Conservation (phyloP, 2,888 invertebrate genomes). For the Drosophila mayaguana region DNA sequence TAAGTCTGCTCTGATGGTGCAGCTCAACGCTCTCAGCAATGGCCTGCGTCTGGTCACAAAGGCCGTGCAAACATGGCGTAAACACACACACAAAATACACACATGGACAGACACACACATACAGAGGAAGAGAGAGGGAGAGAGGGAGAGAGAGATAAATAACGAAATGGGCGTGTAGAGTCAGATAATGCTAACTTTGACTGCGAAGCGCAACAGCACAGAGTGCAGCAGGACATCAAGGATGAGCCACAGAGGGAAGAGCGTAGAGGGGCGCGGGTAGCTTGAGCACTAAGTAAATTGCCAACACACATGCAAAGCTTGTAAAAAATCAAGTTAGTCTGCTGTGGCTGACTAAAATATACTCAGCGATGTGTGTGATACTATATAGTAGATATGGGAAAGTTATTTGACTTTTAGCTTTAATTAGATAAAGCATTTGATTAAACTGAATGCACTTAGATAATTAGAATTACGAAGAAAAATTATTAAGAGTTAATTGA, state of each 20-base stretch:
- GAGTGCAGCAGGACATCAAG: slow-evolving; percentile 28
- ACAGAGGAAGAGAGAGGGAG: slow-evolving; percentile 4
- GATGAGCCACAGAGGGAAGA: slow-evolving; percentile 9
- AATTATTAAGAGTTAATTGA: too few relatives aligned
- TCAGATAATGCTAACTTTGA: slow-evolving; percentile 63
- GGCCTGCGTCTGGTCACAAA: slow-evolving; percentile 58
- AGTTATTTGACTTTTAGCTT: not conserved
- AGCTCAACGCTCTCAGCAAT: slow-evolving; percentile 43
- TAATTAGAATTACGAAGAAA: too few relatives aligned
- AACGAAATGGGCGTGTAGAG: slow-evolving; percentile 24
- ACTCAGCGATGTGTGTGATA: not conserved
- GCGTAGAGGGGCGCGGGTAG: slow-evolving; percentile 1
- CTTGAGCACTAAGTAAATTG: slow-evolving; percentile 53
- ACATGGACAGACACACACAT: slow-evolving; percentile 17
- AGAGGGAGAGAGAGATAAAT: slow-evolving; percentile 7
- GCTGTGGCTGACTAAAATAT: not conserved
- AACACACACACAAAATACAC: slow-evolving; percentile 28
- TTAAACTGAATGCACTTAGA: too few relatives aligned
- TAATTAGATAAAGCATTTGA: not conserved
- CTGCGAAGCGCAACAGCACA: slow-evolving; percentile 35
- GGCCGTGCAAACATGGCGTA: slow-evolving; percentile 65
- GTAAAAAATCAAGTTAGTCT: slow-evolving; percentile 35
- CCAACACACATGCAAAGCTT: slow-evolving; percentile 47
- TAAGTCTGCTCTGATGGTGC: slow-evolving; percentile 26
- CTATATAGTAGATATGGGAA: not conserved